A percentile compares a stretch with the other conserved stretches of the same genome.
Conservation (phyloP, 2,888 invertebrate genomes). For the Eulithis testata region DNA sequence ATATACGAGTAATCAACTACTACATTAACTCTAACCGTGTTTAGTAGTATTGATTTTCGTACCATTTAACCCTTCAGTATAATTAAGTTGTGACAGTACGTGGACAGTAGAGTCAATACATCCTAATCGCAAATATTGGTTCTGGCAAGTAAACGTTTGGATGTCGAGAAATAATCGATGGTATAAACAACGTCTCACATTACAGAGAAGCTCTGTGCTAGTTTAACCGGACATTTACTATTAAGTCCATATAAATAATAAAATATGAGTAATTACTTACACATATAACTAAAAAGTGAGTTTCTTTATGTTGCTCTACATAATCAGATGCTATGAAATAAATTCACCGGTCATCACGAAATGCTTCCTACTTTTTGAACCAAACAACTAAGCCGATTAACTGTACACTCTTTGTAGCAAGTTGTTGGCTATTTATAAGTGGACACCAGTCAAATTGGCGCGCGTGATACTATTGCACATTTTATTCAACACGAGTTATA, state of each 20-base stretch:
- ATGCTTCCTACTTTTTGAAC: too few species aligned
- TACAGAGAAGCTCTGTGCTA: slow-evolving; percentile 38
- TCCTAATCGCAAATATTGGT: slow-evolving; percentile 50
- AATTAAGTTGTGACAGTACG: slow-evolving; percentile 13
- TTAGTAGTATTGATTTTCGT: neutral
- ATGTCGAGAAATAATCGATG: slow-evolving; percentile 66
- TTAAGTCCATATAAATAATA: slow-evolving; percentile 6
- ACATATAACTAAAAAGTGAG: too few species aligned
- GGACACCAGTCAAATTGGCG: neutral
- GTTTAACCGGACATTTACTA: slow-evolving; percentile 5
- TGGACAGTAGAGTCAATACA: slow-evolving; percentile 39
- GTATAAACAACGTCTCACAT: slow-evolving; percentile 55
- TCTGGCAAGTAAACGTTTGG: slow-evolving; percentile 54
- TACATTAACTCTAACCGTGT: too few species aligned
- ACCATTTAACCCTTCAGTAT: neutral
- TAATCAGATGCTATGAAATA: too few species aligned
- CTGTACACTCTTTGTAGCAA: too few species aligned
- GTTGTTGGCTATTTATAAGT: too few species aligned
- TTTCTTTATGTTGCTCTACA: neutral
- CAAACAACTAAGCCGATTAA: too few species aligned
- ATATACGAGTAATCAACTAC: too few species aligned
- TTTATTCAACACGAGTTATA: slow-evolving; percentile 18
- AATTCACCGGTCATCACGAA: too few species aligned
- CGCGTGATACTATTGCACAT: slow-evolving; percentile 21
- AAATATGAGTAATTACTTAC: neutral